Evolutionary conservation across 92 coral and sea anemone genomes (phyloP).

Genomic region (Epizoanthus illoricatus): DNA sequence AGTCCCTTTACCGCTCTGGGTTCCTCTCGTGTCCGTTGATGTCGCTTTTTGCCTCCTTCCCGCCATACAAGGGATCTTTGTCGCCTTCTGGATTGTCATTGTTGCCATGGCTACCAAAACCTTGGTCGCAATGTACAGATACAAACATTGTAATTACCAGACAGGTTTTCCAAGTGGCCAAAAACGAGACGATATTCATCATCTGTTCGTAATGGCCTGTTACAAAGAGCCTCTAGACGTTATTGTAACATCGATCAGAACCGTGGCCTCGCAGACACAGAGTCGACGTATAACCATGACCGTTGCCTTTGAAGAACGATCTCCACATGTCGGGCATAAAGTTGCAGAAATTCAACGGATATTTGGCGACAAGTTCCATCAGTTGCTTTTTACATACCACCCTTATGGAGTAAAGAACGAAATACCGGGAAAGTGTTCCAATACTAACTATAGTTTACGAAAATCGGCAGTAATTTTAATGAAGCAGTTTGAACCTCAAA

Average conservation of each 20-base stretch:
- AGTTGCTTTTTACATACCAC: not conserved
- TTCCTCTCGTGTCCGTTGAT: too few relatives aligned
- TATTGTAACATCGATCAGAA: not conserved
- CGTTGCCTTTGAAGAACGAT: not conserved
- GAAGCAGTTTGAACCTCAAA: too few relatives aligned
- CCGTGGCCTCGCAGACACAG: slow-evolving; percentile 7
- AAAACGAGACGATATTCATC: not conserved
- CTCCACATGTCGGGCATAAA: not conserved
- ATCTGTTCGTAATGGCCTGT: not conserved
- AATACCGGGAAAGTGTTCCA: slow-evolving; percentile 18
- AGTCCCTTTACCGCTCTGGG: slow-evolving; percentile 3
- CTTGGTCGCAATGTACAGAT: not conserved
- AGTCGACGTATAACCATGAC: not conserved
- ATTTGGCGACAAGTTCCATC: too few relatives aligned
- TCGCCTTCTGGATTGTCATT: slow-evolving; percentile 2
- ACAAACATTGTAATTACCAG: not conserved
- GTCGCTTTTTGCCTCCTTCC: too few relatives aligned
- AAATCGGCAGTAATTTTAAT: too few relatives aligned
- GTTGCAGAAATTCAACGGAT: not conserved
- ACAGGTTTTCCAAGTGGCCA: too few relatives aligned
- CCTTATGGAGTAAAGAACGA: slow-evolving; percentile 2
- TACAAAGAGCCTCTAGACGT: slow-evolving; percentile 15
- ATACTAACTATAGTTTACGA: slow-evolving; percentile 7
- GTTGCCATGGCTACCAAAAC: not conserved
- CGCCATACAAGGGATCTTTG: too few relatives aligned